phyloP scores from a whole-genome alignment of 2,113 vertebrate genomes.

The Capreolus pygargus region DNA sequence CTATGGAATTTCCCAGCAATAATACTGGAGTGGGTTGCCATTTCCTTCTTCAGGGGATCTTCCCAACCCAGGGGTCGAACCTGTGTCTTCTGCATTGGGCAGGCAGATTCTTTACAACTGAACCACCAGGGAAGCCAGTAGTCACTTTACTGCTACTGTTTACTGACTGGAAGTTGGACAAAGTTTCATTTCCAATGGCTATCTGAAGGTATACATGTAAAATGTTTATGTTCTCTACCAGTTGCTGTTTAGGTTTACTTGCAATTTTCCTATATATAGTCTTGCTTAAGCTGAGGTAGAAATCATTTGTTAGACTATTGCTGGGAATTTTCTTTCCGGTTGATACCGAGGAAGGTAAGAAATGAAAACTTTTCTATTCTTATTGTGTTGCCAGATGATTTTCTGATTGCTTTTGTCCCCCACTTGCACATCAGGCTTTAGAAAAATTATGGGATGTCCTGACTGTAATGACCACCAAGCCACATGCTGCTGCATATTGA shows the following conservation, averaged over 20 bases:
- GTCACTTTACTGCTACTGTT: background rate
- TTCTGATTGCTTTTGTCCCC: background rate
- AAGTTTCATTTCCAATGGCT: background rate
- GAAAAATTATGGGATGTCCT: slow-evolving; percentile 32
- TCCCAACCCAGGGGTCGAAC: background rate
- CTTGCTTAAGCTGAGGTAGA: background rate
- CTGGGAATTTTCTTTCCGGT: background rate
- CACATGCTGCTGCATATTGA: slow-evolving; percentile 47
- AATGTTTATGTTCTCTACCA: background rate
- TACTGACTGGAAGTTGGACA: background rate
- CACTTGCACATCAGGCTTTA: slow-evolving; percentile 22
- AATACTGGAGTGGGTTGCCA: background rate
- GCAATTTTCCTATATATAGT: background rate
- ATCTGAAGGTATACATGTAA: background rate
- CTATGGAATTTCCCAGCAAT: background rate
- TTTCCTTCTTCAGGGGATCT: background rate
- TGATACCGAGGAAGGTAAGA: background rate
- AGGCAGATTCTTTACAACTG: background rate
- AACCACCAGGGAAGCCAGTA: background rate
- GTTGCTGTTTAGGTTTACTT: background rate
- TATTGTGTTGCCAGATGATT: background rate
- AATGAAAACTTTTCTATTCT: slow-evolving; percentile 16
- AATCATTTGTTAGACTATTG: background rate
- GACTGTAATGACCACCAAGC: slow-evolving; percentile 29
- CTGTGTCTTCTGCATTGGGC: background rate